A percentile compares a stretch with the other conserved stretches of the same genome.
These are phyloP conservation scores for Cecidostiba fungosa DNA, from an alignment of 2,888 invertebrate species.

Conservation along the genomic window DNA sequence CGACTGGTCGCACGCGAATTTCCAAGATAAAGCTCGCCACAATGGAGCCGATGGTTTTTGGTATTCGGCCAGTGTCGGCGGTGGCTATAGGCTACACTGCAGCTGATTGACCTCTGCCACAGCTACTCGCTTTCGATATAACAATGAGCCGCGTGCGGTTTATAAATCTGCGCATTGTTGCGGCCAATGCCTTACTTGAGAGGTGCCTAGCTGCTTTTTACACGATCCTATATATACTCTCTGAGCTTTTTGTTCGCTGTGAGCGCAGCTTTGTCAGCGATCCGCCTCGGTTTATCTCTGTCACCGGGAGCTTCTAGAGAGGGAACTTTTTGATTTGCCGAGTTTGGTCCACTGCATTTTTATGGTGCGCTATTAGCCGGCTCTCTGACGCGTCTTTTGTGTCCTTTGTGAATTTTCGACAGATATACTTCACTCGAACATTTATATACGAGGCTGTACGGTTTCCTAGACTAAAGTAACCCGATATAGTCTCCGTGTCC, in stretches of 20 bases:
- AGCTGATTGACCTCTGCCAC: constrained; percentile 75
- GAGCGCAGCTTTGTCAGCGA: constrained; percentile 22
- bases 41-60: constrained; percentile 77
- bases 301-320: constrained; percentile 14
- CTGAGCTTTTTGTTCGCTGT: background rate
- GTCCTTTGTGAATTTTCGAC: too few relatives aligned
- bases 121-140: constrained; percentile 71
- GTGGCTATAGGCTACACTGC: constrained; percentile 64
- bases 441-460: too few relatives aligned
- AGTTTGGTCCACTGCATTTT: too few relatives aligned
- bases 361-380: too few relatives aligned
- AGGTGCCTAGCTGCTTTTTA: too few relatives aligned
- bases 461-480: too few relatives aligned
- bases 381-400: too few relatives aligned
- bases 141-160: constrained; percentile 77
- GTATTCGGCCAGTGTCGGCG: constrained; percentile 79
- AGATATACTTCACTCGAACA: too few relatives aligned
- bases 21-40: constrained; percentile 79
- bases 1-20: constrained; percentile 72
- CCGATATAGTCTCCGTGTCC: too few relatives aligned
- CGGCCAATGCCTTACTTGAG: constrained; percentile 67
- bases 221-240: too few relatives aligned
- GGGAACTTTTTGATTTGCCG: too few relatives aligned
- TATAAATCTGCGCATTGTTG: constrained; percentile 80
- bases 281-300: constrained; percentile 55